Conservation (phyloP, 2,113 vertebrate species). For the Macaca nemestrina region DNA sequence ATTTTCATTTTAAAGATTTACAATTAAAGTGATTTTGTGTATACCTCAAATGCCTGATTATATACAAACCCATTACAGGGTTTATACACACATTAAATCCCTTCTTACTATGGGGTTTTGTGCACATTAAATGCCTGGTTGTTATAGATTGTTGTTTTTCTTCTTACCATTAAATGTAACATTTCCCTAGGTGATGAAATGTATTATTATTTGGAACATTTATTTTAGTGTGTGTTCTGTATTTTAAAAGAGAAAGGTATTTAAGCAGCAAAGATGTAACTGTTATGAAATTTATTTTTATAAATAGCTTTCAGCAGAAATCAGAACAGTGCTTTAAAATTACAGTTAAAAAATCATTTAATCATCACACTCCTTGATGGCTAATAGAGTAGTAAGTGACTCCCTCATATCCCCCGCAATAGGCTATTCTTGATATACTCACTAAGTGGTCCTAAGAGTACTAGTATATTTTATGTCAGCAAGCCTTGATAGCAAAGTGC, state of each 20-base stretch:
- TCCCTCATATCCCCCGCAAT: conserved; percentile 64
- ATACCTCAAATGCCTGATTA: conserved; percentile 71
- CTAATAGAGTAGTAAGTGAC: conserved; percentile 82
- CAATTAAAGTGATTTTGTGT: conserved; percentile 67
- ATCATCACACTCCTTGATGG: conserved; percentile 80
- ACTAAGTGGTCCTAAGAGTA: conserved; percentile 83
- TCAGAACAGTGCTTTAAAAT: conserved; percentile 77
- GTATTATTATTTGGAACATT: conserved; percentile 76
- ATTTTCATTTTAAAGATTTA: conserved; percentile 80
- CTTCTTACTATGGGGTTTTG: conserved; percentile 78
- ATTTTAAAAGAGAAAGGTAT: conserved; percentile 72
- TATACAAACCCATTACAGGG: conserved; percentile 74
- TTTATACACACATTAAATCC: conserved; percentile 78
- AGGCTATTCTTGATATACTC: conserved; percentile 78
- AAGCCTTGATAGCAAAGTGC: conserved; percentile 87
- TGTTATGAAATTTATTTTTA: conserved; percentile 69
- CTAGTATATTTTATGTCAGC: conserved; percentile 84
- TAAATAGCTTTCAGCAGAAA: conserved; percentile 76
- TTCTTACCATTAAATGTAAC: conserved; percentile 61
- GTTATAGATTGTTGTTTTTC: conserved; percentile 78
- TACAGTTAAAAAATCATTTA: conserved; percentile 79
- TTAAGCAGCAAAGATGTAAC: conserved; percentile 73
- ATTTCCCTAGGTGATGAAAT: conserved; percentile 77
- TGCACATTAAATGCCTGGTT: conserved; percentile 77
- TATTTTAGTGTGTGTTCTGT: conserved; percentile 64